phyloP scores from a whole-genome alignment of 2,797 vertebrate species.

The Dicrostonyx torquatus region DNA sequence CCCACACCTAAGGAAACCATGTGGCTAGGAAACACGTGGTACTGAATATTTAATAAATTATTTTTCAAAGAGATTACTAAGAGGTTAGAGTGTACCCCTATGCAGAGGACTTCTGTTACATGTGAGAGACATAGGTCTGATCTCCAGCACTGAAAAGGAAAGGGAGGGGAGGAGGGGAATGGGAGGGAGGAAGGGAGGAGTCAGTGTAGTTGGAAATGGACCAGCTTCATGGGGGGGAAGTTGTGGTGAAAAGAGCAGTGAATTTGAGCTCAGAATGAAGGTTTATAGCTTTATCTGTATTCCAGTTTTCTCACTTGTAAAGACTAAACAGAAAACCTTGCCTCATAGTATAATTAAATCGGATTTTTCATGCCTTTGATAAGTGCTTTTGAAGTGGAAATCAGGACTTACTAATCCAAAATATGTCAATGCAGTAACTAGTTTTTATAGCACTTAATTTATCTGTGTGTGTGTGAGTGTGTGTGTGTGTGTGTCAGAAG shows the following conservation, averaged over 20 bases:
- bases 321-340: background rate
- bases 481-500: background rate
- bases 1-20: background rate
- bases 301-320: conserved; percentile 1
- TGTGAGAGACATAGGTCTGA: background rate
- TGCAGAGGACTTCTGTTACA: background rate
- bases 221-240: background rate
- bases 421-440: background rate
- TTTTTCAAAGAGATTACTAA: background rate
- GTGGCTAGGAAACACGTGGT: conserved; percentile 1
- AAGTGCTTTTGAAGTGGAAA: conserved; percentile 57
- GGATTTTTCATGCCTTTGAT: conserved; percentile 17
- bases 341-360: conserved; percentile 7
- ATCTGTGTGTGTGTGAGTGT: too few species aligned
- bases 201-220: background rate
- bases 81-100: background rate
- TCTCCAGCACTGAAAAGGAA: background rate
- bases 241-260: background rate
- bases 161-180: background rate
- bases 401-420: background rate
- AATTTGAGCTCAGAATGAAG: background rate
- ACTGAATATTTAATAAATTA: conserved; percentile 20
- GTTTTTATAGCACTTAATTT: background rate
- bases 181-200: background rate
- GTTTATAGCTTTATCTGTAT: conserved; percentile 23